phyloP scores from a whole-genome alignment of 1,140 invertebrate species.

The Cydia fagiglandana region DNA sequence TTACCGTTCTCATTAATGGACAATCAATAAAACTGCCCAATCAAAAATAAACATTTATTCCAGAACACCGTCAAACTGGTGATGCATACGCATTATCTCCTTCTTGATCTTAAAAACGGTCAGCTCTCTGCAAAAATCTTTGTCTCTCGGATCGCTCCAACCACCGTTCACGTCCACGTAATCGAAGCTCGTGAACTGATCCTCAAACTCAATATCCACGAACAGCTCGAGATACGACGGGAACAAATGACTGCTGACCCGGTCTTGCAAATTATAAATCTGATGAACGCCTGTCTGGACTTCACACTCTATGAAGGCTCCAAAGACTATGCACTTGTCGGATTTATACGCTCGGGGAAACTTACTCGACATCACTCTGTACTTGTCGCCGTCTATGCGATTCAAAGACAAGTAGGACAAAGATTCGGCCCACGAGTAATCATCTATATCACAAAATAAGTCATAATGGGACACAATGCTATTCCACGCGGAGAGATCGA shows the following conservation, averaged over 20 bases:
- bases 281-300: conserved; percentile 39
- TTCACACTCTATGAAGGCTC: conserved; percentile 37
- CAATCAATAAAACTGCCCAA: conserved; percentile 18
- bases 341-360: conserved; percentile 48
- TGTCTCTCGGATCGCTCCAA: conserved; percentile 65
- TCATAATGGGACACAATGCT: conserved; percentile 50
- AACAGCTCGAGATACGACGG: conserved; percentile 49
- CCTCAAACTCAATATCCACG: conserved; percentile 44
- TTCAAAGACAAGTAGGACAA: conserved; percentile 53
- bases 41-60: background rate
- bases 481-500: conserved; percentile 49
- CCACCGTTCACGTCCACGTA: conserved; percentile 47
- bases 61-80: conserved; percentile 36
- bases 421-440: conserved; percentile 55
- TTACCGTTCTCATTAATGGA: background rate
- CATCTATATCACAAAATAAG: conserved; percentile 51
- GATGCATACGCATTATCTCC: conserved; percentile 61
- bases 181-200: conserved; percentile 48
- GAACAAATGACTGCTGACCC: conserved; percentile 37
- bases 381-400: conserved; percentile 43
- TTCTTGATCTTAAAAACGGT: conserved; percentile 71
- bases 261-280: conserved; percentile 41
- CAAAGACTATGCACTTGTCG: conserved; percentile 22
- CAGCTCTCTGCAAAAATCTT: conserved; percentile 70
- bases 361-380: conserved; percentile 50